Percentiles rank a stretch among this genome's conserved stretches.
phyloP scores from a whole-genome alignment of 2,888 invertebrate genomes.

The Macroteleia sp. region DNA sequence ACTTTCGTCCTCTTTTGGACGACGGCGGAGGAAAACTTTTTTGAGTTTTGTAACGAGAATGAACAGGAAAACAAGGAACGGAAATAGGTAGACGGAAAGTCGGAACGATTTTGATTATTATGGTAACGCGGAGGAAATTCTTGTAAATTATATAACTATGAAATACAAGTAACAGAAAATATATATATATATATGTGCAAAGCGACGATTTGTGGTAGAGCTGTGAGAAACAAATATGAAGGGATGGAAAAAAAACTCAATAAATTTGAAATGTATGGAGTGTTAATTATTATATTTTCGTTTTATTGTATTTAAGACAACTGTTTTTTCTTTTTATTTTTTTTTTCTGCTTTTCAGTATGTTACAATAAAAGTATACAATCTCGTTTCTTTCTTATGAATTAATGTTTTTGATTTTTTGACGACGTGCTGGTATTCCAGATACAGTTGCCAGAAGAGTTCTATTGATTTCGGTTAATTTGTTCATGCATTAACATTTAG shows the following conservation, averaged over 20 bases:
- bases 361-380: too few relatives aligned
- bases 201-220: constrained; percentile 39
- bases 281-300: constrained; percentile 47
- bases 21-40: neutral
- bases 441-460: too few relatives aligned
- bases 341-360: too few relatives aligned
- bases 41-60: constrained; percentile 22
- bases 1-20: neutral
- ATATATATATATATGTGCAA: constrained; percentile 48
- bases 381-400: too few relatives aligned
- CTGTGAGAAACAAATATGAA: constrained; percentile 44
- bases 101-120: constrained; percentile 10
- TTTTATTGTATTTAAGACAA: constrained; percentile 10
- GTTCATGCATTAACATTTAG: too few relatives aligned
- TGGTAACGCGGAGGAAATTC: constrained; percentile 18
- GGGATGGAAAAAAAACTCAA: constrained; percentile 45
- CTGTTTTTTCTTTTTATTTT: constrained; percentile 5
- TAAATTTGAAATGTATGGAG: constrained; percentile 63
- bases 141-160: constrained; percentile 60
- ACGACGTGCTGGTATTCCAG: too few relatives aligned
- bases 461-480: too few relatives aligned
- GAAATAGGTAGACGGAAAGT: neutral
- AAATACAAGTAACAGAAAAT: too few relatives aligned
- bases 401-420: too few relatives aligned
- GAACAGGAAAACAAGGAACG: neutral